phyloP scores from a whole-genome alignment of 2,888 invertebrate species.

The Itoplectis maculator region DNA sequence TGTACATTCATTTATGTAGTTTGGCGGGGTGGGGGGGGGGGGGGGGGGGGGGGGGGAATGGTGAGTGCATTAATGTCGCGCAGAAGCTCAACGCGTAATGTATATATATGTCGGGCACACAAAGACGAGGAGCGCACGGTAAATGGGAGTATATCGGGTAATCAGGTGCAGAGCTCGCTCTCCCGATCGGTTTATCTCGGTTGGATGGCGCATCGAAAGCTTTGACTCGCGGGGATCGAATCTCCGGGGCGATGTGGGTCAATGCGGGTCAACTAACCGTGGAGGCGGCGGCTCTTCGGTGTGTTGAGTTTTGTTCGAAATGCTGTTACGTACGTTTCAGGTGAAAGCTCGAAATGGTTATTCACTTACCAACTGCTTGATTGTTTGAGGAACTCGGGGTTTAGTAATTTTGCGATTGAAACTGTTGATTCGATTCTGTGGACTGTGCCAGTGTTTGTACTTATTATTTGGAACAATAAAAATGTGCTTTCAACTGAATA shows the following conservation, averaged over 20 bases:
- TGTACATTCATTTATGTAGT: slow-evolving; percentile 14
- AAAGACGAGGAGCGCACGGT: background rate
- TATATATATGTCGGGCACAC: background rate
- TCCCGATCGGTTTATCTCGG: slow-evolving; percentile 31
- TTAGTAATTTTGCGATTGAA: background rate
- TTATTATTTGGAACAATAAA: background rate
- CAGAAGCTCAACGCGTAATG: background rate
- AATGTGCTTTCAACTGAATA: background rate
- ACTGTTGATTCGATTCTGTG: no score
- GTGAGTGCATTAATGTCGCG: slow-evolving; percentile 9
- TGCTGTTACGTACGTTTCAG: no score
- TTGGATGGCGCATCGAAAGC: slow-evolving; percentile 5
- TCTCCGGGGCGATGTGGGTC: background rate
- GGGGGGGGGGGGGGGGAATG: background rate
- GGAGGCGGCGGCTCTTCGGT: background rate
- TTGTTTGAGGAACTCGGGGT: background rate
- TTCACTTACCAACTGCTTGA: background rate
- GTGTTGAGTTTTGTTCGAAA: background rate
- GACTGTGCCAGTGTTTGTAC: no score
- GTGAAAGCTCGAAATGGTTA: no score
- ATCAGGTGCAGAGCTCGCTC: slow-evolving; percentile 22
- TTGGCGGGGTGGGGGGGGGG: background rate
- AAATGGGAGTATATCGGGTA: slow-evolving; percentile 31
- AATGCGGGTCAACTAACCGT: slow-evolving; percentile 6
- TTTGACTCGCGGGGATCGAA: background rate